Evolutionary conservation across 37 sponge, comb jelly and placozoan species (phyloP), one percentile per base, ranked within the genome.

Genomic region (Chondrilla cf. caribensis): DNA sequence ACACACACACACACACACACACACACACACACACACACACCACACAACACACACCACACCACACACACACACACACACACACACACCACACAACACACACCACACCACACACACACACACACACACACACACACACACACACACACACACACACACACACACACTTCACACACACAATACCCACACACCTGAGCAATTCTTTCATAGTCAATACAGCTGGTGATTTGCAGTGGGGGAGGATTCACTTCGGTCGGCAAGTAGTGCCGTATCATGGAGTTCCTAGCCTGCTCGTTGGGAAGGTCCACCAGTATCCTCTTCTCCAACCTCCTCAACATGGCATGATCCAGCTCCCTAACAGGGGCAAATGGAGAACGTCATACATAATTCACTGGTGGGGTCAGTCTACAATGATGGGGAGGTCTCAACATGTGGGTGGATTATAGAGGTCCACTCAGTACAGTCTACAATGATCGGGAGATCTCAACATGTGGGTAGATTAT

Each of bases 231-330:
- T 3, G 92, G 87, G 14, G 88, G 86, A 19, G 60, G 87, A 33
- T 83, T 79, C 15, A 95, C 59, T 15, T 77, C 82, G 0, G 89
- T 84, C 0, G 99, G 99, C 24, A 99, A 85, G 85, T 94, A 83
- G 68, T 92, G 91, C 17, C 58, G 66, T 59, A 99, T 77, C 99
- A 99, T 99, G 58, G 97, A 90, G 22, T 28, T 36, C 21, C 97
- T 81, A 0, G 92, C 94, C 29, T 81, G 90, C 85, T 88, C 51
- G 11, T 41, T 90, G n/a, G 99, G 99, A 2, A 98, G 89, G 58
- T 93, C 97, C 31, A 98, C 96, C 5, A 98, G 82, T 36, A 98
- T 98, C 38, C 99, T 70, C 88, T 98, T 98, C 91, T 98, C 99
- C 47, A 98, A 83, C 59, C 99, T 84, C 26, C 99, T 58, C 54